Evolutionary conservation across 1,140 invertebrate genomes (phyloP).

Genomic region (Akabosia matsudoensis): DNA sequence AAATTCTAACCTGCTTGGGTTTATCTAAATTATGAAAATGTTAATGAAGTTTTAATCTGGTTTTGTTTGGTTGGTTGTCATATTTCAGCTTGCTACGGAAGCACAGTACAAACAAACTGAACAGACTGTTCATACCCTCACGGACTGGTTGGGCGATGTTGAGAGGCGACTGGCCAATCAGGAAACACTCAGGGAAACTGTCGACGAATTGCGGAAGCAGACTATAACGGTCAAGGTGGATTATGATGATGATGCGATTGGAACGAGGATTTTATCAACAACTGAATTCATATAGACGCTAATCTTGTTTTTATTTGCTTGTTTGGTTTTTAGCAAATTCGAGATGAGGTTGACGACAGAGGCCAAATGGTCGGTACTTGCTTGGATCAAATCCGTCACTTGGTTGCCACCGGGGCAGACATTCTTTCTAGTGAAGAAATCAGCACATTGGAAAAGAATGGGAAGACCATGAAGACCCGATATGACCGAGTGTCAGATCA

Average conservation of each 20-base stretch:
- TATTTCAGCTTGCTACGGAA: conserved; percentile 80
- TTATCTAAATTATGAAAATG: neutral
- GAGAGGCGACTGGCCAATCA: conserved; percentile 84
- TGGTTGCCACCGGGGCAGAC: conserved; percentile 83
- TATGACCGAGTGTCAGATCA: conserved; percentile 77
- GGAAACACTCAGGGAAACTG: conserved; percentile 80
- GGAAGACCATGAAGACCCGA: conserved; percentile 74
- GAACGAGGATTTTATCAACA: neutral
- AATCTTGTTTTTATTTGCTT: neutral
- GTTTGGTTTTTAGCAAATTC: conserved; percentile 65
- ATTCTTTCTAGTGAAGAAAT: conserved; percentile 85
- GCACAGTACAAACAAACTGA: conserved; percentile 89
- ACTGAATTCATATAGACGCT: too few relatives aligned
- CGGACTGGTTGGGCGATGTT: conserved; percentile 81
- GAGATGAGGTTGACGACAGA: conserved; percentile 85
- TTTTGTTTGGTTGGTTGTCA: conserved; percentile 19
- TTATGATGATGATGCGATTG: neutral
- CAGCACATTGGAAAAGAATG: conserved; percentile 77
- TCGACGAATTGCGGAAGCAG: conserved; percentile 82
- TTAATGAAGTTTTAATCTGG: neutral
- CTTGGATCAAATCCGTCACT: conserved; percentile 84
- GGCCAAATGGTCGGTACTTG: conserved; percentile 78
- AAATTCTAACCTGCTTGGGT: conserved; percentile 1
- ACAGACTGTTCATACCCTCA: conserved; percentile 74
- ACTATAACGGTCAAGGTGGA: conserved; percentile 79